Evolutionary conservation across 2,113 vertebrate genomes (phyloP), one percentile per base, ranked within the genome.

Genomic region (Anser cygnoides): DNA sequence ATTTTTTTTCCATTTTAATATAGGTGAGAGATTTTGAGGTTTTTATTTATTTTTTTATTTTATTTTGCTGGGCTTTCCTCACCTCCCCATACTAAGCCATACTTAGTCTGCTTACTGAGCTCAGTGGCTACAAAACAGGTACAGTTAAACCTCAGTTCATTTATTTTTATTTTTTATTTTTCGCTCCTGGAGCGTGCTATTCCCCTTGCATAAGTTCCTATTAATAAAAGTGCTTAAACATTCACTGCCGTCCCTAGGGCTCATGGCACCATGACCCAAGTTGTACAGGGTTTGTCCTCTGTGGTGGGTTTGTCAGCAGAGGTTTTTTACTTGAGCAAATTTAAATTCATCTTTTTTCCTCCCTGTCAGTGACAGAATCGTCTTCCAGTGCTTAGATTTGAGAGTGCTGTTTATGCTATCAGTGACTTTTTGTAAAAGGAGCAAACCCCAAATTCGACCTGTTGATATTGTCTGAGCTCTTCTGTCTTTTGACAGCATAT

Each of bases 1-100:
- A 25, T 22, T 14, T 10, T 76, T 70, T 50, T 66, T 37, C 13
- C 21, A 50, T 4, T 92, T 73, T 55, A 80, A 61, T 26, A 17
- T 55, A 46, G 6, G 21, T 67, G 70, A 17, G n/a, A 71, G 28
- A 62, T 58, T 85, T 73, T 49, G 39, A 39, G 33, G 50, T 20
- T 70, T 76, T 23, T 21, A 11, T 49, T 10, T 49, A 11, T 21
- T 21, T 39, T 39, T 39, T 39, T 39, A 22, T 49, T 21, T 49
- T 22, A 46, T 46, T 85, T 85, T n/a, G 41, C 10, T 73, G 29
- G 13, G 11, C 11, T 72, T 87, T 87, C 49, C 41, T 67, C 19
- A 54, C 44, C 46, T 49, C 21, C 44, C 23, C 1, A 0, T 71
- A n/a, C 13, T 25, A n/a, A 49, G 31, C 39, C 15, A 10, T 17